Conservation (phyloP, 1,140 invertebrate species). For the Oedothorax gibbosus region DNA sequence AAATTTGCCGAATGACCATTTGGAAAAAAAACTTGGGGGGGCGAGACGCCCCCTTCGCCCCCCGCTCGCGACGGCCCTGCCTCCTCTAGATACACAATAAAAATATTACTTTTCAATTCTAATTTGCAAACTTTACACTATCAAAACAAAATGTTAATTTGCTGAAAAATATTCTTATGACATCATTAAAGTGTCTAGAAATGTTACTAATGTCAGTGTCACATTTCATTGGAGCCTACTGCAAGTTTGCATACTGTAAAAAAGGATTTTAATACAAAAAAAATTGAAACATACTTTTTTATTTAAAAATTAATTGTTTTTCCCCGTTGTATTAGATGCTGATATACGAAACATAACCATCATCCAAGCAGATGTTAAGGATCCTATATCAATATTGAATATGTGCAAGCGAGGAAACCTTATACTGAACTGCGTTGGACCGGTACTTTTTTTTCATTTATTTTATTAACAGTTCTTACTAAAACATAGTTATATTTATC, state of each 20-base stretch:
- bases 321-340: conserved; percentile 10
- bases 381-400: conserved; percentile 77
- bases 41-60: too few species aligned
- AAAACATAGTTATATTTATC: not conserved
- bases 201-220: not conserved
- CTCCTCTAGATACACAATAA: too few species aligned
- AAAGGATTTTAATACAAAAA: not conserved
- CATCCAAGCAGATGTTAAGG: conserved; percentile 82
- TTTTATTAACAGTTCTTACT: not conserved
- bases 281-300: not conserved
- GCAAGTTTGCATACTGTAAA: not conserved
- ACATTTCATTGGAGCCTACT: not conserved
- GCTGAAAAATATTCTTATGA: not conserved
- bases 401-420: conserved; percentile 83
- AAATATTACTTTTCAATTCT: too few species aligned
- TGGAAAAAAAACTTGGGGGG: too few species aligned
- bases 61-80: too few species aligned
- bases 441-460: conserved; percentile 33
- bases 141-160: too few species aligned
- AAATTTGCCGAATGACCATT: too few species aligned
- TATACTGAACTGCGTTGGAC: conserved; percentile 85
- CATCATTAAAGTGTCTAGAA: not conserved
- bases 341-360: conserved; percentile 70
- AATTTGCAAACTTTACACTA: too few species aligned
- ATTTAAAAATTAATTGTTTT: not conserved